Base-by-base conservation (phyloP, 2,113 vertebrate genomes). In the Aphyosemion australe region DNA sequence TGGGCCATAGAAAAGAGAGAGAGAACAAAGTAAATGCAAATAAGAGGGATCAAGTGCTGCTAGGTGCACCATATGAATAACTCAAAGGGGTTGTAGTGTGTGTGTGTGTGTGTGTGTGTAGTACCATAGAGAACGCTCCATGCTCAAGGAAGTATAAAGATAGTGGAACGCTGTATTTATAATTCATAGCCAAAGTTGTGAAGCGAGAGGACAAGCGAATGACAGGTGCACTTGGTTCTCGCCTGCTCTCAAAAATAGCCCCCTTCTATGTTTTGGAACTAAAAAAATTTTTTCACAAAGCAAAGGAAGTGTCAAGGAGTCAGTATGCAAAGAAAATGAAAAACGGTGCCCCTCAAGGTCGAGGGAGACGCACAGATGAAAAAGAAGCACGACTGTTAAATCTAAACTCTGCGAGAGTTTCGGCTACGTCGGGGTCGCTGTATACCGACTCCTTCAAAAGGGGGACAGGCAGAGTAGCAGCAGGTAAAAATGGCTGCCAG, bases 11-110 rank as follows among this genome's bases (percentile, higher is more conserved):
- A 80, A 2, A 26, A 31, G 32, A 66, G 49, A 10, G 5, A 8
- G 15, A 82, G 84, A 88, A 90, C 82, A 89, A 90, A 90, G 77
- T 64, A 75, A 87, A 87, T 88, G 84, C 67, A 89, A 90, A 92
- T 88, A 61, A 18, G 58, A 18, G 58, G 73, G 83, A 75, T 84
- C 74, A 79, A 83, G 82, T 69, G 66, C 62, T 49, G 78, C 68
- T 61, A 65, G 72, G 60, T 79, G 66, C 65, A 66, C 72, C 76
- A 75, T 77, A 88, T 88, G 88, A 90, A 90, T 89, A 91, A 89
- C 82, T 64, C 85, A 85, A 83, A 82, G 80, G 74, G 46, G 57
- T 61, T 58, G 46, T 50, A 13, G 46, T n/a, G 65, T 66, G 7
- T 51, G 43, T 59, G 58, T 67, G 60, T 49, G 56, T 69, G 69